Base-by-base conservation (phyloP, 2,797 vertebrate genomes). In the Smutsia temminckii region DNA sequence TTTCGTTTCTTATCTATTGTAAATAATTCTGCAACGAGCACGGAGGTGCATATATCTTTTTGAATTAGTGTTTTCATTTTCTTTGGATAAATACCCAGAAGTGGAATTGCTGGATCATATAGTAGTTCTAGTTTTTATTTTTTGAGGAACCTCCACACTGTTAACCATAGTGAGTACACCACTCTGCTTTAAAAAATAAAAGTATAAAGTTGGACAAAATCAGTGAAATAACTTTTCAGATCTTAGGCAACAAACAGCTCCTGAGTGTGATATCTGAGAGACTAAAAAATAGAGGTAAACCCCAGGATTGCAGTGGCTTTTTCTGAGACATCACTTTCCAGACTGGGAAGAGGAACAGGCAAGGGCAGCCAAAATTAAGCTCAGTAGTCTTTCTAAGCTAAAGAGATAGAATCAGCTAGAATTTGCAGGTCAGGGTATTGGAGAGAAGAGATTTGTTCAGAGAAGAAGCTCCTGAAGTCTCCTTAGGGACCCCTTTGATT, bases 151-250 rank as follows among this genome's bases (percentile, higher is more conserved):
- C 27, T 29, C 42, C 40, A 72, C 29, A 72, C 8, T 46, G 25
- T 72, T 46, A 46, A 29, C 42, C 42, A 29, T 46, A 72, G 8
- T 72, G 27, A 42, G 7, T 46, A 8, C 16, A 10, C 27, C 42
- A 46, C 46, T 79, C 9, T 46, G 11, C 17, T 21, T 94, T 91
- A 32, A n/a, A 75, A 81, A 72, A 34, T 34, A 34, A 59, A 51
- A 21, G 21, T 27, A 21, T 49, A 49, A 79, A 81, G 46, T 69
- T 40, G 37, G 42, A 51, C 27, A 64, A 88, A 46, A 16, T 27
- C 57, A 63, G 17, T 90, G 12, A 80, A 85, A 34, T 84, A n/a
- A 2, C 25, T 81, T 51, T 94, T 84, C 29, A 75, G 49, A 71
- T 0, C 23, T 32, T 23, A 51, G 40, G 64, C 37, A 87, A 11